Evolutionary conservation across 1,140 invertebrate species (phyloP), one percentile per base, ranked within the genome.

Genomic region (Drosophila setifemur): DNA sequence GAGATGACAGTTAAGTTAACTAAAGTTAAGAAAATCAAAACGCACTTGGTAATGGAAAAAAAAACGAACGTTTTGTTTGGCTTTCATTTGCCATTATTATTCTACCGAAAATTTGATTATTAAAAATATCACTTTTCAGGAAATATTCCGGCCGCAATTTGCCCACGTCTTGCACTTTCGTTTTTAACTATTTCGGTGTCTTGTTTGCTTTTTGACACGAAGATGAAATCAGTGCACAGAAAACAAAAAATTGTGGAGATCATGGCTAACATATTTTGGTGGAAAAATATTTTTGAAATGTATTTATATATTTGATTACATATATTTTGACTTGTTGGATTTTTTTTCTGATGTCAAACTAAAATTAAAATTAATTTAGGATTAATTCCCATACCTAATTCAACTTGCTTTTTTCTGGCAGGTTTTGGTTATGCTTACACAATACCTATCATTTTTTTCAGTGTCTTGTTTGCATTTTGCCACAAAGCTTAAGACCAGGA

Each of bases 31-130:
- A 37, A 37, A 37, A 37, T 16, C 16, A 6, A 25, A 25, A 33
- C n/a, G n/a, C 11, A 11, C 29, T 4, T 9, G 4, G 58, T 63
- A 64, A 64, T 64, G 48, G 43, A n/a, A 71, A 39, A 68, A 49
- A 77, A 63, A 53, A 44, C 21, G 14, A 18, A 8, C 23, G 23
- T 37, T 48, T 44, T 37, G 26, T 35, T 44, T 18, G 33, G 31
- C 8, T 44, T 50, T 28, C 23, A 33, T 29, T 42, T 29, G 21
- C 45, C 2, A 25, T 35, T 12, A 16, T 5, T 7, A 3, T 12
- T 18, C n/a, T 33, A 8, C n/a, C 3, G 19, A 1, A 29, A 11
- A 28, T 39, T 63, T 39, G 21, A 16, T 39, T 23, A 6, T 25
- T 2, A 37, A 35, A 63, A 26, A 12, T 26, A 35, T 28, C 50